phyloP scores from a whole-genome alignment of 2,113 vertebrate species.

The Illadopsis cleaveri region DNA sequence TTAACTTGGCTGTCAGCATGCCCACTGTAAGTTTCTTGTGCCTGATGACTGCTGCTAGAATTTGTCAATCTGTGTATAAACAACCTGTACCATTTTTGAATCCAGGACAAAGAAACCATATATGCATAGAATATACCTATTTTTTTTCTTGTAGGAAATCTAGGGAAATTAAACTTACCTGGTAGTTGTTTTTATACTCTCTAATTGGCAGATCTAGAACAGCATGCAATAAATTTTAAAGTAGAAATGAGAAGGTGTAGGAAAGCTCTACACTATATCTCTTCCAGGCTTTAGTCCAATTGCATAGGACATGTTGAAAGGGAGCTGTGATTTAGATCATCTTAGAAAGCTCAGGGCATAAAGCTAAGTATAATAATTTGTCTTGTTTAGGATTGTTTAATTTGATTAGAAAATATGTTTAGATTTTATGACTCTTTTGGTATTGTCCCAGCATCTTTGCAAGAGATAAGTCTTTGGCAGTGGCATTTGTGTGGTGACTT shows the following conservation, averaged over 20 bases:
- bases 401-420: constrained; percentile 45
- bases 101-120: neutral
- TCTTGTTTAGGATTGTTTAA: constrained; percentile 34
- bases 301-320: neutral
- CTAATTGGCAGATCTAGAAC: neutral
- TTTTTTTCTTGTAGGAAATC: neutral
- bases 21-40: neutral
- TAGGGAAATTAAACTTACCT: neutral
- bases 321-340: neutral
- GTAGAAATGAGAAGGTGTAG: neutral
- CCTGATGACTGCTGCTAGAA: neutral
- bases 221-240: neutral
- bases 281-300: neutral
- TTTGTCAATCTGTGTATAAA: neutral
- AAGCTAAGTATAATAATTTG: neutral
- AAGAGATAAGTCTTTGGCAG: constrained; percentile 5
- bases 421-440: constrained; percentile 7
- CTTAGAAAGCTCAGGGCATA: neutral
- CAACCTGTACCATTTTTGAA: neutral
- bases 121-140: neutral
- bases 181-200: neutral
- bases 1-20: neutral
- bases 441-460: neutral
- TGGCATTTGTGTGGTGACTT: constrained; percentile 6
- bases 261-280: neutral